These are phyloP conservation scores for Thereva unica DNA, from an alignment of 2,888 invertebrate genomes.

Conservation along the genomic window DNA sequence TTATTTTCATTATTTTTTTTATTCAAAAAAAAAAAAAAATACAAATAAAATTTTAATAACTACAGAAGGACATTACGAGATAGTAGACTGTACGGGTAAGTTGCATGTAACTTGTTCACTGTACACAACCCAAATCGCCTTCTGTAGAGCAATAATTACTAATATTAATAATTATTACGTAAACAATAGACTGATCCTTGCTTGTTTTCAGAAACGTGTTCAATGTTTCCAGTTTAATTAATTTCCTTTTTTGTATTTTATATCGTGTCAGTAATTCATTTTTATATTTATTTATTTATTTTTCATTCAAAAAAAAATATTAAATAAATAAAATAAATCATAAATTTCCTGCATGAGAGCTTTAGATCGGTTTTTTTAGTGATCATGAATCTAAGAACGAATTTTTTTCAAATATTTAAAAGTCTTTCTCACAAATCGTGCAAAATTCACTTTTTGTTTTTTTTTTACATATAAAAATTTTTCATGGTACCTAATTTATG, in stretches of 20 bases:
- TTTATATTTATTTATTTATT: neutral
- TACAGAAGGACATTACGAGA: slow-evolving; percentile 86
- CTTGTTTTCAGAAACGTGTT: too few relatives aligned
- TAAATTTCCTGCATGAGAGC: too few relatives aligned
- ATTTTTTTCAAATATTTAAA: too few relatives aligned
- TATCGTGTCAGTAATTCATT: neutral
- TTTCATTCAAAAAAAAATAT: neutral
- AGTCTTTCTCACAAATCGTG: neutral
- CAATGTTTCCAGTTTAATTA: neutral
- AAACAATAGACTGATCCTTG: too few relatives aligned
- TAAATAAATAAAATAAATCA: neutral
- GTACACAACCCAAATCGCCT: slow-evolving; percentile 11
- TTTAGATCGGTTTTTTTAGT: too few relatives aligned
- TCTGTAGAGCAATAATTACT: too few relatives aligned
- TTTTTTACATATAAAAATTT: slow-evolving; percentile 12
- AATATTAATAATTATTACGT: too few relatives aligned
- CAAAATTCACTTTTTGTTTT: slow-evolving; percentile 3
- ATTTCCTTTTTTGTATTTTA: neutral
- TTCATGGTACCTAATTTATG: slow-evolving; percentile 24
- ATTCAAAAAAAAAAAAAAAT: slow-evolving; percentile 41
- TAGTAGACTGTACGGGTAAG: slow-evolving; percentile 83
- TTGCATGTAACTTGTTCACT: slow-evolving; percentile 54
- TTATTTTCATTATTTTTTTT: slow-evolving; percentile 41
- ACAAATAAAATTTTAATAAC: slow-evolving; percentile 37
- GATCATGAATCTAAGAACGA: too few relatives aligned